Evolutionary conservation across 2,113 vertebrate genomes (phyloP), one percentile per base, ranked within the genome.

Genomic region (Xenopus laevis): DNA sequence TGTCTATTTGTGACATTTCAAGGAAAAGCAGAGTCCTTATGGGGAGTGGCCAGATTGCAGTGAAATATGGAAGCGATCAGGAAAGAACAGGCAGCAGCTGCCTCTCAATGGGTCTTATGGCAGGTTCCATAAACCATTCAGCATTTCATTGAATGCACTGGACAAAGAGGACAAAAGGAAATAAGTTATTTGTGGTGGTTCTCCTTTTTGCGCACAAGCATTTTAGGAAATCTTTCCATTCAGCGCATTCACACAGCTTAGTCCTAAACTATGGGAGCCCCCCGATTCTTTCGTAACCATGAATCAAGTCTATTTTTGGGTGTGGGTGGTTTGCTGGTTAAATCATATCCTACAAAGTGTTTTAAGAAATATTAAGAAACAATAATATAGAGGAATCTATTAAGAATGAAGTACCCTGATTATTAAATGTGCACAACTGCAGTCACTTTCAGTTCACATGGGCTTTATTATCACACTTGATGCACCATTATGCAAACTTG

Each of bases 71-170:
- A 60, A 2, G 20, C n/a, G 27, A 27, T 20, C 58, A 13, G 21
- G 9, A 27, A 27, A 21, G 13, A 12, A 2, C 18, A 21, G 10
- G 9, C 2, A 15, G 18, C 58, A 23, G 58, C 65, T 47, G 46
- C 65, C 80, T 77, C 80, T 76, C 79, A 82, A 64, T 20, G 81
- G 80, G 87, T 86, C 79, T 86, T 89, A 88, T 93, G 95, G 91
- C 93, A 93, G 89, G 92, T 89, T 89, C 94, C 89, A 87, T 90
- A 87, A 89, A 86, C 86, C 86, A 90, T 78, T 78, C 78, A 85
- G 86, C 82, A 80, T 80, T 83, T 79, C 81, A 83, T 82, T 83
- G 79, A 84, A 84, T 78, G 79, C 83, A 84, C 86, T 91, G 86
- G 85, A 86, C 81, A 72, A 79, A 84, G 79, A 79, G 74, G 78